phyloP scores from a whole-genome alignment of 2,113 vertebrate genomes.

The Prochilodus magdalenae region DNA sequence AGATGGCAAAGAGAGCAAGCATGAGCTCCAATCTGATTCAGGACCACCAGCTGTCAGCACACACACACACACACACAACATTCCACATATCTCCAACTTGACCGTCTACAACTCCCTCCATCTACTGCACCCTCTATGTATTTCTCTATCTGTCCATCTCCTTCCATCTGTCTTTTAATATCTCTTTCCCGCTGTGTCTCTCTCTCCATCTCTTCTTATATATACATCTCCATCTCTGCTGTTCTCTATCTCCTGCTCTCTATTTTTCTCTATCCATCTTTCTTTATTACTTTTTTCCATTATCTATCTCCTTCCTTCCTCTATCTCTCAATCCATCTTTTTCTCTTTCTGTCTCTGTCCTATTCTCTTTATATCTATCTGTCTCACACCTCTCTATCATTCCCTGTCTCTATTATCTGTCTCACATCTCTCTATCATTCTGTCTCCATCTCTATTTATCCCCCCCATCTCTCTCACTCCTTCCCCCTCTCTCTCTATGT shows the following conservation, averaged over 20 bases:
- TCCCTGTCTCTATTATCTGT: neutral
- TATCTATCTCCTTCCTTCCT: neutral
- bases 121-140: too few relatives aligned
- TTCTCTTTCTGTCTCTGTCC: neutral
- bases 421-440: neutral
- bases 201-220: neutral
- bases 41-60: conserved; percentile 67
- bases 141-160: neutral
- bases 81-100: neutral
- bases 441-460: too few relatives aligned
- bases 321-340: neutral
- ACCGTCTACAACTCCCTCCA: neutral
- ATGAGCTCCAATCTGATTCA: conserved; percentile 63
- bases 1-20: conserved; percentile 73
- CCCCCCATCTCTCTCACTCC: neutral
- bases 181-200: neutral
- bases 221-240: neutral
- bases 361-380: neutral
- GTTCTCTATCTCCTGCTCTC: too few relatives aligned
- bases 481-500: neutral
- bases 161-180: neutral
- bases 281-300: neutral
- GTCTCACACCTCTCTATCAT: neutral
- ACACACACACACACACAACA: conserved; percentile 20
- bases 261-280: neutral